Base-by-base conservation (phyloP, 2,888 invertebrate genomes). In the Tachina fera region DNA sequence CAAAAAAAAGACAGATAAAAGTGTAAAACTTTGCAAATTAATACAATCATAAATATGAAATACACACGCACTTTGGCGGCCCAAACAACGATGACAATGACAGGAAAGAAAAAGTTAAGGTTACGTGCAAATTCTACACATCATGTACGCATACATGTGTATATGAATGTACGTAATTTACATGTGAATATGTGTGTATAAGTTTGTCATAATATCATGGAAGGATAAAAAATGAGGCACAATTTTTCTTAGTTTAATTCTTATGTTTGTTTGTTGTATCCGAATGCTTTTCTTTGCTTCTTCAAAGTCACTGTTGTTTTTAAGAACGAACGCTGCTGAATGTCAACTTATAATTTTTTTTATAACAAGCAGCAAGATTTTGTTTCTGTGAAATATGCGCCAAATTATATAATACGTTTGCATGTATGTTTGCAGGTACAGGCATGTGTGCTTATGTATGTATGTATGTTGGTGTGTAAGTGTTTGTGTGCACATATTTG, bases 221-320 rank as follows among this genome's bases (percentile, higher is more conserved):
- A 79, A 86, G 83, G 65, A 83, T 86, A 71, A 85, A 88, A 88
- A 88, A 88, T 87, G 86, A 76, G 74, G 77, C 84, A 70, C 47
- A 84, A 78, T 83, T 79, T 82, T 74, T 53, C 80, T 63, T 70
- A 51, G 43, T 53, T 56, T 39, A 65, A 51, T 70, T 60, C 22
- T 22, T 43, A 16, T 58, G 56, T 74, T 72, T 53, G 14, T 19
- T 72, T 56, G 5, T 72, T 56, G 41, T 74, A 45, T 45, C 13
- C 8, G 43, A 45, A 11, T 13, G 45, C 8, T 41, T 63, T 22
- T 22, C 22, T 22, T 31, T 31, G 31, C 31, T 22, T 41, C 49
- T 75, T 41, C 47, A 39, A 58, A 49, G 49, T 80, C 60, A 39
- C 16, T 61, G 31, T 19, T 82, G 70, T 78, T 79, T 6, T 39